Conservation (phyloP, 2,113 vertebrate genomes). For the Phyllostomus hastatus region DNA sequence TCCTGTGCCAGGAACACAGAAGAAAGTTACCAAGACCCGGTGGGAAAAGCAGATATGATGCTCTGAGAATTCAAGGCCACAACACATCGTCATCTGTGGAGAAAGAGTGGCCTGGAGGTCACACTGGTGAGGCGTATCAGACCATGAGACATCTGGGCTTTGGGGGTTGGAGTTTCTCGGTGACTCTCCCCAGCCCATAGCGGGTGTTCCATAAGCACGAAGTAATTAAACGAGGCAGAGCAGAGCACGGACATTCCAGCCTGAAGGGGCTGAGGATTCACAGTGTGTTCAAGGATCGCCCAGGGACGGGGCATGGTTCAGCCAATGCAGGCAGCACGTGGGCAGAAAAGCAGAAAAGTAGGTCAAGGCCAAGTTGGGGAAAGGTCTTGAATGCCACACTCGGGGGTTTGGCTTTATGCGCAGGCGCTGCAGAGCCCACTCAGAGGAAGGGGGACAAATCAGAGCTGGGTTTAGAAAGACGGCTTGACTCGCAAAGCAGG, state of each 20-base stretch:
- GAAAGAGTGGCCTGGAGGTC: not conserved
- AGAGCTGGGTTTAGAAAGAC: not conserved
- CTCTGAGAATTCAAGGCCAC: not conserved
- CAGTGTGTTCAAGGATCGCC: not conserved
- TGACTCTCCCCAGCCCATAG: not conserved
- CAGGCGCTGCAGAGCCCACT: not conserved
- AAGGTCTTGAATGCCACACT: not conserved
- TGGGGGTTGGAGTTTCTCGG: conserved; percentile 47
- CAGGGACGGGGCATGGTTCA: not conserved
- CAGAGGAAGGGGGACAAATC: not conserved
- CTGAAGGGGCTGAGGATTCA: not conserved
- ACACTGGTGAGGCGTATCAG: not conserved
- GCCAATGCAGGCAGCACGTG: not conserved
- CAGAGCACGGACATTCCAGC: not conserved
- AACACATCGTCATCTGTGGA: not conserved
- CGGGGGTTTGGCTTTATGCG: not conserved
- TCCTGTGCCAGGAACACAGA: not conserved
- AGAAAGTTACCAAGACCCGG: not conserved
- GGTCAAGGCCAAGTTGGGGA: not conserved
- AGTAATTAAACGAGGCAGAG: not conserved
- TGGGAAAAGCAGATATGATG: not conserved
- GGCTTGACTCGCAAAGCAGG: not conserved
- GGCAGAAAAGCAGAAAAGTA: not conserved
- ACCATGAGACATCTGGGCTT: not conserved
- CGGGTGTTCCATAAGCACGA: not conserved